Evolutionary conservation across 2,888 invertebrate species (phyloP).

Genomic region (Arctia plantaginis): DNA sequence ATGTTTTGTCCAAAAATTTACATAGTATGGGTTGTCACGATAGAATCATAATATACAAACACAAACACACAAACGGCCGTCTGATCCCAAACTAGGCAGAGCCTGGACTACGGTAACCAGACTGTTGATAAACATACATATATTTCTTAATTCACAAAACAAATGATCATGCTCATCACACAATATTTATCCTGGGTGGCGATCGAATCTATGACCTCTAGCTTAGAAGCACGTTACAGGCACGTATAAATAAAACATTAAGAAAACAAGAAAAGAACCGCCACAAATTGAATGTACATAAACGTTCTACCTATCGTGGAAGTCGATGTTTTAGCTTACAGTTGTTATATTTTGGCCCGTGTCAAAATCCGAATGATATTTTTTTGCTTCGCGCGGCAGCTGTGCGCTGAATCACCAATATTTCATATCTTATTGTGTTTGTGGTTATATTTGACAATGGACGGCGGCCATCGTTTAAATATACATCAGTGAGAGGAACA

Average conservation of each 20-base stretch:
- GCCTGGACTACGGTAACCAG: too few species aligned
- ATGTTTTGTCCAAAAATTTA: too few species aligned
- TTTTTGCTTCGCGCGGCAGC: constrained; percentile 64
- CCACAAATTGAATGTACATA: neutral
- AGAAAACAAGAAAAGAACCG: neutral
- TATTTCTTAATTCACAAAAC: too few species aligned
- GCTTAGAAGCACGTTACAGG: too few species aligned
- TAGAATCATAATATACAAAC: too few species aligned
- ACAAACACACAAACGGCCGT: too few species aligned
- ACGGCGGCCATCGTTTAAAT: constrained; percentile 30
- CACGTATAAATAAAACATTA: neutral
- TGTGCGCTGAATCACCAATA: constrained; percentile 64
- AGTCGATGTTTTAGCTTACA: constrained; percentile 5
- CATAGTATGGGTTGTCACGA: too few species aligned
- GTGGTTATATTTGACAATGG: constrained; percentile 65
- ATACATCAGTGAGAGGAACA: constrained; percentile 4
- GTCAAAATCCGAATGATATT: constrained; percentile 56
- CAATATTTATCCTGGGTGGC: too few species aligned
- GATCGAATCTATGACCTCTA: too few species aligned
- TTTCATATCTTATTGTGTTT: constrained; percentile 64
- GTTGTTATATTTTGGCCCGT: constrained; percentile 64
- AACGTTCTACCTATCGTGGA: neutral
- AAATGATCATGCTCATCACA: too few species aligned
- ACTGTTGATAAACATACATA: too few species aligned
- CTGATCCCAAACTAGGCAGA: too few species aligned